Base-by-base conservation (phyloP, 2,113 vertebrate species). In the Nanger granti region DNA sequence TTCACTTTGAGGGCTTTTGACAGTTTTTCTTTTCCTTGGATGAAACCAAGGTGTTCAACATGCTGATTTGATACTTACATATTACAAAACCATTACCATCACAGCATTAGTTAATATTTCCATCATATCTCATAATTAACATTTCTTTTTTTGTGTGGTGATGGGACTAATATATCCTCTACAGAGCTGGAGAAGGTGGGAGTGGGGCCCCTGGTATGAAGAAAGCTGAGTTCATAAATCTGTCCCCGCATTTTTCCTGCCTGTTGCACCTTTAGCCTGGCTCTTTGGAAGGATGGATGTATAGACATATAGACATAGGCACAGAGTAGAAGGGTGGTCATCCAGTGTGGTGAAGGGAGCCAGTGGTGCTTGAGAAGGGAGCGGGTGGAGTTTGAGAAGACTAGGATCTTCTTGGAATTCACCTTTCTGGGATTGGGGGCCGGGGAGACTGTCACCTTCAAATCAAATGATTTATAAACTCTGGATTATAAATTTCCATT, bases 201-300 rank as follows among this genome's bases (percentile, higher is more conserved):
- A 49, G 49, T 1, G 0, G 18, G 55, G 54, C 64, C 83, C 41
- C 69, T 15, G 11, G 6, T 18, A 0, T 29, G 20, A 52, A 26
- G 66, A 52, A 91, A n/a, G 41, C 88, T 17, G 44, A 87, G 37
- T 26, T 87, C 57, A 3, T 54, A 37, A 44, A 8, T 69, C 87
- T 18, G 28, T 9, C 31, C 82, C 49, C 11, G 1, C 34, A 73
- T 8, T n/a, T 59, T 13, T 7, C 54, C 54, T 66, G 13, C 47
- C 54, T 13, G 73, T 20, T 87, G 47, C 20, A 29, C 59, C 44
- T 91, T 85, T 17, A 52, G 66, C 52, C 17, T 31, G 37, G 34
- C 37, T 87, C 49, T 14, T 73, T 10, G 18, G 90, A 37, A 94
- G 73, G 80, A 44, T 15, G 10, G 55, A 2, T 29, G 34, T 60